Evolutionary conservation across 2,888 invertebrate species (phyloP), one percentile per base, ranked within the genome.

Genomic region (Lasioglossum zephyrum): DNA sequence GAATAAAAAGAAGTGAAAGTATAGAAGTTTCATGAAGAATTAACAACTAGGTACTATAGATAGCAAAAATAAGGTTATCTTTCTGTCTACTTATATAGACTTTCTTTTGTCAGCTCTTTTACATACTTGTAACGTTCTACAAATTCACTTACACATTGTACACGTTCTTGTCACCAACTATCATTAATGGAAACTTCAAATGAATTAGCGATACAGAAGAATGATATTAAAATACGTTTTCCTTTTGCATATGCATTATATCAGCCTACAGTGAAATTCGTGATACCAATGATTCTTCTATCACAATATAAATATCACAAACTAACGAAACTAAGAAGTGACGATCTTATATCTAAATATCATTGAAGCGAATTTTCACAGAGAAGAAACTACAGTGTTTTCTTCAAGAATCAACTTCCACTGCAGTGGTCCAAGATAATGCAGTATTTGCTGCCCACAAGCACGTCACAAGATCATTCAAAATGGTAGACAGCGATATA

Each of bases 291-390:
- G 66, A 49, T 53, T 53, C 22, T 53, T 16, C 22, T 36, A 73
- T 39, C 26, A 73, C 16, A 76, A 84, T 53, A 83, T 84, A 84
- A 84, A 84, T 84, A 84, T 78, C 77, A 83, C 70, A 73, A 47
- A 84, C 69, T 63, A 70, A 74, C 49, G 16, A n/a, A 74, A 78
- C 18, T 60, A 69, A 82, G 83, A 77, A 18, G 66, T 73, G 22
- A 8, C 47, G 63, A 47, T 22, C 22, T 6, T 36, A 47, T 63
- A 73, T n/a, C 36, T 36, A 2, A 36, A n/a, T 60, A 60, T 26
- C 4, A n/a, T n/a, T 3, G 22, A 9, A 57, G 11, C 26, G 4
- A 60, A 60, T 60, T 60, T 4, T 9, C 60, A n/a, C n/a, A 57
- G 26, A 60, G n/a, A 5, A 26, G 60, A 60, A 60, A n/a, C 60